Conservation (phyloP, 2,797 vertebrate genomes). For the Aldrovandia affinis region DNA sequence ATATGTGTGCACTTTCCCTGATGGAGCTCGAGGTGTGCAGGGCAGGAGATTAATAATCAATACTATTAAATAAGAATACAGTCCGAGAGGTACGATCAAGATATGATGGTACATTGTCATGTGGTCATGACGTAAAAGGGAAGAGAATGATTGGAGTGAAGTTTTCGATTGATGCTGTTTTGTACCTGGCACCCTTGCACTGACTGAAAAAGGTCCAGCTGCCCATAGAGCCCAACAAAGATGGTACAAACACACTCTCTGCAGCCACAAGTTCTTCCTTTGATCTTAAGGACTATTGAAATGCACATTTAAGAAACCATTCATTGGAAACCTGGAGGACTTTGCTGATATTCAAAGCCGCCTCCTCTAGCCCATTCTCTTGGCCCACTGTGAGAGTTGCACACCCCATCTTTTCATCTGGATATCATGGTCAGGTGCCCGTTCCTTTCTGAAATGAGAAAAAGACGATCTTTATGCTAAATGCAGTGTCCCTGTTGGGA, state of each 20-base stretch:
- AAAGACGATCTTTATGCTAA: slow-evolving; percentile 40
- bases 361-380: background rate
- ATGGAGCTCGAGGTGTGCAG: background rate
- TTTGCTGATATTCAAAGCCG: background rate
- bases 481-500: slow-evolving; percentile 48
- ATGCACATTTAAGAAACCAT: background rate
- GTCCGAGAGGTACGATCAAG: too few species aligned
- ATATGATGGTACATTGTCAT: background rate
- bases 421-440: slow-evolving; percentile 27
- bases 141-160: background rate
- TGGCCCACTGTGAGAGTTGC: background rate
- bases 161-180: background rate
- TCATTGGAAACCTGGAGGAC: background rate
- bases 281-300: background rate
- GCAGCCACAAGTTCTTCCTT: background rate
- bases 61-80: too few species aligned
- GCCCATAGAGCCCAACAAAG: background rate
- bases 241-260: background rate
- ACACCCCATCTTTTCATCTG: slow-evolving; percentile 4
- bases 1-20: background rate
- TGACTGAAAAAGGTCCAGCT: background rate
- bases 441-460: background rate
- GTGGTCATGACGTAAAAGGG: background rate
- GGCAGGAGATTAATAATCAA: background rate
- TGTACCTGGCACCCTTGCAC: background rate